phyloP scores from a whole-genome alignment of 2,797 vertebrate genomes.

The Triplophysa yarkandensis region DNA sequence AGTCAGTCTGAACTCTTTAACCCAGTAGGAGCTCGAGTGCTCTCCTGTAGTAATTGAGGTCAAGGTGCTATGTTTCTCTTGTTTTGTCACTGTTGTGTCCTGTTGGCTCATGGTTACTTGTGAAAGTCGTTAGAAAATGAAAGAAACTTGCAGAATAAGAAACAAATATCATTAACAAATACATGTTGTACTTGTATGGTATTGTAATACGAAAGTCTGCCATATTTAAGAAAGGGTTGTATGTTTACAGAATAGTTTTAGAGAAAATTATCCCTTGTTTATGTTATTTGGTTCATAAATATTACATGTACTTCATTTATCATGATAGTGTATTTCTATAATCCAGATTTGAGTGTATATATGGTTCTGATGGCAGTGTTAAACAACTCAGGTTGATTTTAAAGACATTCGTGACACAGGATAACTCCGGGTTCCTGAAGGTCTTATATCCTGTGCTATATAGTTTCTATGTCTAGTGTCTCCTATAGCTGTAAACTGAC shows the following conservation, averaged over 20 bases:
- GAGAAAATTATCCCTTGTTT: not conserved
- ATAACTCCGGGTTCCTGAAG: not conserved
- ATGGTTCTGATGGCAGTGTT: no score
- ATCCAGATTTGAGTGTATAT: not conserved
- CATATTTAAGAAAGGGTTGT: not conserved
- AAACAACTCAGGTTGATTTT: not conserved
- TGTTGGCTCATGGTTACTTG: slow-evolving; percentile 61
- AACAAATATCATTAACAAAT: not conserved
- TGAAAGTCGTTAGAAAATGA: slow-evolving; percentile 59
- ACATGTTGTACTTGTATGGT: not conserved
- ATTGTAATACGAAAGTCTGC: not conserved
- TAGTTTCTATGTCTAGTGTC: no score
- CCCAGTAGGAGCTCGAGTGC: slow-evolving; percentile 17
- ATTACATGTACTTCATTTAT: not conserved
- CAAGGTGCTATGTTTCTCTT: slow-evolving; percentile 66
- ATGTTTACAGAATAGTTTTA: not conserved
- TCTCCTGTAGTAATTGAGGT: slow-evolving; percentile 59
- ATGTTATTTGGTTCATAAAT: not conserved
- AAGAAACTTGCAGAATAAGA: slow-evolving; percentile 34
- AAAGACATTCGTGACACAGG: slow-evolving; percentile 11
- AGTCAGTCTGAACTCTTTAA: slow-evolving; percentile 23
- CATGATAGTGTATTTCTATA: not conserved
- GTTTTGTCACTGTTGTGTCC: slow-evolving; percentile 57
- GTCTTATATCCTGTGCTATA: slow-evolving; percentile 46
- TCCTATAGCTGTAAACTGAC: slow-evolving; percentile 64